Percentiles rank a stretch among this genome's conserved stretches.
phyloP scores from a whole-genome alignment of 2,113 vertebrate species.

The Pangasianodon hypophthalmus region DNA sequence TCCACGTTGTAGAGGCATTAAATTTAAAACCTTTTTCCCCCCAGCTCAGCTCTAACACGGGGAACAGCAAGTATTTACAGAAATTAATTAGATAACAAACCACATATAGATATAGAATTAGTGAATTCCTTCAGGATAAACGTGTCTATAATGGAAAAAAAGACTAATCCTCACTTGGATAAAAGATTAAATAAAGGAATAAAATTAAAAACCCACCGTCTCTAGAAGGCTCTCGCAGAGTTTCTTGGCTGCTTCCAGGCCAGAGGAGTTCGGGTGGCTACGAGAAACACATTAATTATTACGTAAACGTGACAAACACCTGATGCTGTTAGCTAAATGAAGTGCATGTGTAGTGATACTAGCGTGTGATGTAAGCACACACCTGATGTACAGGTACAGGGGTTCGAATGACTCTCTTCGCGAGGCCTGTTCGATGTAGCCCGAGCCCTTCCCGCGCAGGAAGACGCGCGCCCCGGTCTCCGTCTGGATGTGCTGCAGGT shows the following conservation, averaged over 20 bases:
- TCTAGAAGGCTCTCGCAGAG: slow-evolving; percentile 93
- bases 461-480: slow-evolving; percentile 96
- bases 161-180: neutral
- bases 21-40: no score
- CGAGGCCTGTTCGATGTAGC: slow-evolving; percentile 95
- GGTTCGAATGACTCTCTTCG: slow-evolving; percentile 96
- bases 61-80: no score
- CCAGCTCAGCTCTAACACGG: no score
- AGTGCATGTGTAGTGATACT: neutral
- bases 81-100: no score
- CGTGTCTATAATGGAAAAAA: no score
- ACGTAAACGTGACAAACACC: neutral
- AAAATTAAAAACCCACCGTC: slow-evolving; percentile 74
- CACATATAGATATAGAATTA: no score
- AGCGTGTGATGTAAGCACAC: slow-evolving; percentile 48
- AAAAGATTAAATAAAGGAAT: neutral
- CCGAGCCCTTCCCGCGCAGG: slow-evolving; percentile 90
- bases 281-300: slow-evolving; percentile 19
- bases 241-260: slow-evolving; percentile 93
- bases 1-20: no score
- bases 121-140: no score
- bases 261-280: slow-evolving; percentile 92
- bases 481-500: slow-evolving; percentile 92
- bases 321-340: neutral
- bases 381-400: slow-evolving; percentile 99